These are phyloP conservation scores for Neofelis nebulosa DNA, from an alignment of 2,113 vertebrate genomes.

Conservation along the genomic window DNA sequence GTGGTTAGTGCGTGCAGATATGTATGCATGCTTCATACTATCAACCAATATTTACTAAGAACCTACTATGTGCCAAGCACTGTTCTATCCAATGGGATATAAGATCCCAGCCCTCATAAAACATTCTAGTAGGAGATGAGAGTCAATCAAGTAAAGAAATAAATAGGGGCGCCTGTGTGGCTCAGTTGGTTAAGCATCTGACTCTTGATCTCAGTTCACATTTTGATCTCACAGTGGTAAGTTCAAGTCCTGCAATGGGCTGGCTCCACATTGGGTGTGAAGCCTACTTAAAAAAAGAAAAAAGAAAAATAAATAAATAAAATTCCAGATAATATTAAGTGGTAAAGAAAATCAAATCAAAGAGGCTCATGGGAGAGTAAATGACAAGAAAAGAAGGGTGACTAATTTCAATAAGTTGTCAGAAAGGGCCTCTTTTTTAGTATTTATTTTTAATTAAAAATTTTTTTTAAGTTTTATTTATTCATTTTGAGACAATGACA, in stretches of 20 bases:
- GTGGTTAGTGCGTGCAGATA: background rate
- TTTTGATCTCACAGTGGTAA: too few relatives aligned
- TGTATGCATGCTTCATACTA: background rate
- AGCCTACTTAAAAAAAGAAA: too few relatives aligned
- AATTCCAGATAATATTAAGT: background rate
- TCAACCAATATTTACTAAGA: background rate
- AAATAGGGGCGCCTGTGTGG: background rate
- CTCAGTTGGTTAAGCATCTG: too few relatives aligned
- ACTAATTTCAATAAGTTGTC: background rate
- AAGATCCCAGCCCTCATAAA: background rate
- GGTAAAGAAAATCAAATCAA: background rate
- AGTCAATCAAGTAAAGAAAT: background rate
- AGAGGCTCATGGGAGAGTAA: background rate
- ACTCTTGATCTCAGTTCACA: too few relatives aligned
- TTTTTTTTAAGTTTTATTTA: too few relatives aligned
- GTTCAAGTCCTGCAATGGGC: too few relatives aligned
- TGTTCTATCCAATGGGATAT: background rate
- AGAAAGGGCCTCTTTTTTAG: background rate
- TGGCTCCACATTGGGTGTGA: too few relatives aligned
- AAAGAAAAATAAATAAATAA: constrained; percentile 1
- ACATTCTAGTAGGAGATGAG: background rate
- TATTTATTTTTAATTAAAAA: too few relatives aligned
- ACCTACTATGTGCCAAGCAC: background rate
- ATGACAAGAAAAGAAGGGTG: background rate
- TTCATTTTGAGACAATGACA: too few relatives aligned